Base-by-base conservation (phyloP, 1,140 invertebrate genomes). In the Polypedilum vanderplanki region DNA sequence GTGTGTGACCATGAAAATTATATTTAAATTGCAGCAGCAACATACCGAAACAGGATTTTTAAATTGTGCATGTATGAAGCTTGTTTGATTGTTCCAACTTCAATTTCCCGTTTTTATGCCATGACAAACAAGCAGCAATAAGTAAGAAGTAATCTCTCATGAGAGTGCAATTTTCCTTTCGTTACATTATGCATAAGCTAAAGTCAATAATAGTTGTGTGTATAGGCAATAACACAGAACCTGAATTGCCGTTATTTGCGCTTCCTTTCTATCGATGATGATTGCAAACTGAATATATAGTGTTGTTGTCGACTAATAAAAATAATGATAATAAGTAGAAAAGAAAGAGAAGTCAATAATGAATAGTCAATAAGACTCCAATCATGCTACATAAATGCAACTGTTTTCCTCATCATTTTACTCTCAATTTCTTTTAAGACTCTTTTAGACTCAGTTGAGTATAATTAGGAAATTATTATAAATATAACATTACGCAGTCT, bases 351-450 rank as follows among this genome's bases (percentile, higher is more conserved):
- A 57, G 46, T 57, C 46, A 57, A 57, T 57, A 57, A 57, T 57
- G 46, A 57, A 57, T 57, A 57, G 46, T 57, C 46, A n/a, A 57
- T 57, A n/a, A 57, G 46, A 57, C 46, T 57, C 46, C 46, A 57
- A 57, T 57, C 46, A 57, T 57, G 46, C 46, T 12, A 57, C 46
- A 57, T 57, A 57, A 57, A 57, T 57, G 46, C 46, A 57, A 57
- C 46, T 57, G 46, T 57, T 57, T 57, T 57, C 46, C 46, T 57
- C 46, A 57, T 57, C 46, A 57, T 8, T 46, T 7, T 57, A 57
- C 46, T 57, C 46, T 57, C 46, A 15, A 12, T 57, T 57, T 57
- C 46, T 57, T 33, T 33, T 33, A 33, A 33, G 24, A 33, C 24
- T 33, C n/a, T n/a, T n/a, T 33, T 33, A 33, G 24, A 33, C 24